Evolutionary conservation across 2,888 invertebrate species (phyloP), one percentile per base, ranked within the genome.

Genomic region (Brenthis ino): DNA sequence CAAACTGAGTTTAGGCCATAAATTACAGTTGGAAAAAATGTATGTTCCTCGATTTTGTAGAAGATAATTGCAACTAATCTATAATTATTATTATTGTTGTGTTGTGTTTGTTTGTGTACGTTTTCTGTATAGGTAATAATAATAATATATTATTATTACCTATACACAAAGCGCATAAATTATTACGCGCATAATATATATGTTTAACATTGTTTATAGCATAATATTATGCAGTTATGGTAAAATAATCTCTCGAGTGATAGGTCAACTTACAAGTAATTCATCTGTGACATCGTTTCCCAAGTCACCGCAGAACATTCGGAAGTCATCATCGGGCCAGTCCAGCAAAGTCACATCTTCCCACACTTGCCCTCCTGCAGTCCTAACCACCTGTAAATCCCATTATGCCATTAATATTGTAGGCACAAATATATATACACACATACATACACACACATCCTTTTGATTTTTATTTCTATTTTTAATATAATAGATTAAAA

Each of bases 201-300:
- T 8, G 57, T 79, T 50, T 50, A 51, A 16, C 14, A 5, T 51
- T 51, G 51, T 51, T 51, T 51, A 51, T 51, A n/a, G 4, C n/a
- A n/a, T 51, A 37, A 8, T 51, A 16, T n/a, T 51, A 51, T 51
- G 6, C 16, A 53, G 13, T 51, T 2, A 16, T 4, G 4, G 28
- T 4, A 28, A 3, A 28, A 28, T 4, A 28, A 4, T 28, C 28
- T 28, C n/a, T 51, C 20, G 16, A 8, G 16, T n/a, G 6, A 16
- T 16, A n/a, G 6, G 14, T 53, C 8, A 13, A 48, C 87, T 82
- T 12, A 93, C 93, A n/a, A 99, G 93, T 70, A 99, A 95, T 85
- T 99, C 99, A 82, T 99, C 99, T 0, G 99, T 99, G 33, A 99
- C 99, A 86, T 99, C 99, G 86, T 99, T 99, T 16, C 99, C 99